Evolutionary conservation across 92 coral and sea anemone genomes (phyloP).

Genomic region (Galaxea fascicularis): DNA sequence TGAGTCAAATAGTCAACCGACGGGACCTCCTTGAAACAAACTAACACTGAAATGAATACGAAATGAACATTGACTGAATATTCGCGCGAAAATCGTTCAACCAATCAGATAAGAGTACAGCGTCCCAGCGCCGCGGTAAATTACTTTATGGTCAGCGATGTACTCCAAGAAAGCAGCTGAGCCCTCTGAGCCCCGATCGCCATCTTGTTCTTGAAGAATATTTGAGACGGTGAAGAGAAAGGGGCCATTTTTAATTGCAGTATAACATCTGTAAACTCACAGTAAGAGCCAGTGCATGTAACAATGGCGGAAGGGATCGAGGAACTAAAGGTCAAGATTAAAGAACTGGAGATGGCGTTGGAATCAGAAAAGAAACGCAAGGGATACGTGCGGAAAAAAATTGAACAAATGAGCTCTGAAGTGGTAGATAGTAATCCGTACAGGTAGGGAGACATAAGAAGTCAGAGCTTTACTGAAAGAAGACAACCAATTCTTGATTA

Average conservation of each 20-base stretch:
- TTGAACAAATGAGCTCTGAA: slow-evolving; percentile 86
- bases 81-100: slow-evolving; percentile 72
- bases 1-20: background rate
- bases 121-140: slow-evolving; percentile 7
- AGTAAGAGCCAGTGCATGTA: slow-evolving; percentile 11
- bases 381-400: slow-evolving; percentile 84
- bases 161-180: slow-evolving; percentile 44
- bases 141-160: slow-evolving; percentile 21
- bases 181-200: slow-evolving; percentile 14
- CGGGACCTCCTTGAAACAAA: background rate
- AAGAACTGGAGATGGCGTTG: slow-evolving; percentile 85
- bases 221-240: background rate
- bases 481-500: background rate
- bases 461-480: background rate
- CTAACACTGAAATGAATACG: slow-evolving; percentile 1
- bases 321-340: slow-evolving; percentile 78
- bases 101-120: slow-evolving; percentile 58
- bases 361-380: slow-evolving; percentile 80
- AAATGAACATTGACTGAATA: slow-evolving; percentile 38
- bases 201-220: slow-evolving; percentile 31
- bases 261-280: slow-evolving; percentile 30
- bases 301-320: slow-evolving; percentile 90
- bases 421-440: slow-evolving; percentile 98
- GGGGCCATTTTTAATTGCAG: slow-evolving; percentile 14
- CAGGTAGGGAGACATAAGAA: slow-evolving; percentile 75